Evolutionary conservation across 2,888 invertebrate genomes (phyloP), one percentile per base, ranked within the genome.

Genomic region (Pediacus dermestoides): DNA sequence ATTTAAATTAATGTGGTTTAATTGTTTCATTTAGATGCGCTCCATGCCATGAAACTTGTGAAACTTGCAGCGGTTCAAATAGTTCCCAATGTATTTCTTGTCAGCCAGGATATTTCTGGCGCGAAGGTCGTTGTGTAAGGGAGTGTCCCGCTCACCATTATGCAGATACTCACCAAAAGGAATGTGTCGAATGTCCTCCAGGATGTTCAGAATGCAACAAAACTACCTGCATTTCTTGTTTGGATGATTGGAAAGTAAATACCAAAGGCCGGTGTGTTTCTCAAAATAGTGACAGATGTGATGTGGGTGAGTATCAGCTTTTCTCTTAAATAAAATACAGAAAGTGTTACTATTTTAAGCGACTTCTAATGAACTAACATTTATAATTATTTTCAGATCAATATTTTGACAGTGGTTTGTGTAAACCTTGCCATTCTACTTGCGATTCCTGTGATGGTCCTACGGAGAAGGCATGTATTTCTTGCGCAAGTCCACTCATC

Each of bases 371-470:
- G 6, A n/a, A 21, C 11, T 26, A 25, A 30, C 7, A 30, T 21
- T 25, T 30, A 46, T 53, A 42, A 62, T 63, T 64, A 55, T 60
- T 72, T 71, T 39, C 70, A 84, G 85, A 76, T 55, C 85, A 88
- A 69, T 88, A 85, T 69, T 81, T 77, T 56, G 85, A 85, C 57
- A 77, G 75, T 30, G 77, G 75, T 25, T 74, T 74, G 28, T 92
- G 92, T 64, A 78, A 78, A 44, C 74, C 77, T 2, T 92, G 91
- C 60, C 83, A 88, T 60, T 75, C 77, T 2, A 82, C 84, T 1
- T 92, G 92, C 58, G 85, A 85, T 47, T 81, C 83, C n/a, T 92
- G 92, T 63, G 82, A 80, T 44, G 90, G 88, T 0, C 76, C 81
- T 2, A 78, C 80, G n/a, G 81, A 82, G 16, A 74, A 74, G 23